Percentiles rank a stretch among this genome's conserved stretches.
These are phyloP conservation scores for Cyphomyrmex costatus DNA, from an alignment of 1,140 invertebrate genomes.

Conservation along the genomic window DNA sequence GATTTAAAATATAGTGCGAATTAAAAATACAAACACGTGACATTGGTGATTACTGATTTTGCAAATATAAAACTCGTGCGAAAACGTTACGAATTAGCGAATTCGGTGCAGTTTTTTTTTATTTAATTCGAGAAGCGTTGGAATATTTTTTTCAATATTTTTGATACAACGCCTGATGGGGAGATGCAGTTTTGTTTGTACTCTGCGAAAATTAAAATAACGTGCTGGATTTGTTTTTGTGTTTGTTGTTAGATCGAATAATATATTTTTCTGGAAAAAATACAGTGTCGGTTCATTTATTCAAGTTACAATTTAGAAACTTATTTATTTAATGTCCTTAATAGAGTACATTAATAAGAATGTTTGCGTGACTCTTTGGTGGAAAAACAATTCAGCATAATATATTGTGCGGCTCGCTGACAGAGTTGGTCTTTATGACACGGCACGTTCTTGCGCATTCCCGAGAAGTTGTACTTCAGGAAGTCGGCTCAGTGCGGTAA, in stretches of 20 bases:
- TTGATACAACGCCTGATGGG: constrained; percentile 14
- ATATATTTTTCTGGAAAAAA: constrained; percentile 30
- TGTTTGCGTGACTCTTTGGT: not conserved
- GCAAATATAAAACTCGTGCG: constrained; percentile 35
- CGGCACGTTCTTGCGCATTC: constrained; percentile 39
- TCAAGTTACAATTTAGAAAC: constrained; percentile 6
- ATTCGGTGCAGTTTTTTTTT: constrained; percentile 37
- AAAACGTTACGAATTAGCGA: constrained; percentile 51
- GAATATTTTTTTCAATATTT: constrained; percentile 60
- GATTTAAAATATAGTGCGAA: constrained; percentile 27
- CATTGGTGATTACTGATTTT: constrained; percentile 53
- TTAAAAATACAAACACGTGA: constrained; percentile 52
- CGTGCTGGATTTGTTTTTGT: constrained; percentile 35
- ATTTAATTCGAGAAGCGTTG: constrained; percentile 43
- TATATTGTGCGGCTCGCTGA: not conserved
- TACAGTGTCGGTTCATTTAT: constrained; percentile 1
- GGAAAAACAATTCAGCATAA: constrained; percentile 17
- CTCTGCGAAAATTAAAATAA: constrained; percentile 43
- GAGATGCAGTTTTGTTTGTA: constrained; percentile 32
- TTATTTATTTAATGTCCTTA: not conserved
- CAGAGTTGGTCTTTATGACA: constrained; percentile 26
- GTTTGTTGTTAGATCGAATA: constrained; percentile 23
- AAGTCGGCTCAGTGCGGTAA: constrained; percentile 23
- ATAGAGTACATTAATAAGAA: not conserved
- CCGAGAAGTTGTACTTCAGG: constrained; percentile 44